Base-by-base conservation (phyloP, 2,113 vertebrate genomes). In the Tylochromis polylepis region DNA sequence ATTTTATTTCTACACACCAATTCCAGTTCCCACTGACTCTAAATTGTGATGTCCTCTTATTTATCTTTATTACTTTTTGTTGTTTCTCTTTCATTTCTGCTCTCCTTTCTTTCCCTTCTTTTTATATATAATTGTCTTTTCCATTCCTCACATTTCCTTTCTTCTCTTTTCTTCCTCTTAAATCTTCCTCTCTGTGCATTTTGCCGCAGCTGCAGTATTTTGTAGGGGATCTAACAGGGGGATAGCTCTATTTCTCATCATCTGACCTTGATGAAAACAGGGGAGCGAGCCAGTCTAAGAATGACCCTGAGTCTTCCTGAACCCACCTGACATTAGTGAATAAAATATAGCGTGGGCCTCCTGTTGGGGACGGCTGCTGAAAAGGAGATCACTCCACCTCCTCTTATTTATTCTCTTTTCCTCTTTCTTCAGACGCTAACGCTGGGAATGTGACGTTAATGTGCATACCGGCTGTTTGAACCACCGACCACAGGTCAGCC, bases 261-360 rank as follows among this genome's bases (percentile, higher is more conserved):
- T 83, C 87, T 88, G 92, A 92, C 91, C 93, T 94, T 91, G 89
- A 91, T 93, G 90, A 93, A 93, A 93, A 90, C 60, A 85, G 84
- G 60, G 80, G 85, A 90, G 87, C 60, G 41, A 75, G 57, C 85
- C 80, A 9, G 87, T 92, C 87, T 84, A 82, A 88, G 89, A 88
- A 90, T 60, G 77, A 90, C 90, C 92, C 90, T 85, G 82, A 92
- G 79, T 91, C 83, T 83, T 85, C 85, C 89, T 92, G 91, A 92
- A 90, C 91, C 88, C 91, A 93, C 88, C 95, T 95, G 95, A 96
- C 95, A 96, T 93, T 87, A 88, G 91, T 95, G 95, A 95, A 96
- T 95, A 95, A 95, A 96, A 96, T 93, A 95, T 95, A 87, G 88
- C 53, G 10, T 38, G 60, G 89, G 89, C 91, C 90, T 92, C 88